Base-by-base conservation (phyloP, 2,888 invertebrate species). In the Himalopsyche kuldschensis region DNA sequence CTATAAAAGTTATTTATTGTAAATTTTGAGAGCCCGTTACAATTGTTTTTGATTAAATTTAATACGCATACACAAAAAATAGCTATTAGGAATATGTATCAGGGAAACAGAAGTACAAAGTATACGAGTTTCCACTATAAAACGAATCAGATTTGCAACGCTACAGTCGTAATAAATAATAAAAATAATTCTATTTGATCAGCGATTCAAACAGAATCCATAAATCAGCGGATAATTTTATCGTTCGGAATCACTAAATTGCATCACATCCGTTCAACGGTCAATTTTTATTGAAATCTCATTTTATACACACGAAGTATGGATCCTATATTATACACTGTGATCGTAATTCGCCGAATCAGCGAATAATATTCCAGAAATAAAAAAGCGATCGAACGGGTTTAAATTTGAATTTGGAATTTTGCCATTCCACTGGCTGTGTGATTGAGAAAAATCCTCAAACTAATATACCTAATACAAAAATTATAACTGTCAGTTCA, bases 241-340 rank as follows among this genome's bases (percentile, higher is more conserved):
- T 75, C 75, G 32, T 75, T 75, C 32, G 75, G 32, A 75, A 75
- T 75, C 75, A 30, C 75, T 31, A 32, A 30, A 30, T 75, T 75
- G 75, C 75, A 75, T 75, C 75, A 75, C 75, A 75, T 75, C 75
- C 75, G 75, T 75, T 32, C 75, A 75, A 27, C 15, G 32, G 75
- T 55, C 55, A 55, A 55, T 75, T 75, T 75, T 75, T 75, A 75
- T 75, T 75, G 75, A 32, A 75, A 30, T 20, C 55, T 55, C 55
- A 55, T 55, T 55, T 55, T 24, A 55, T 55, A 55, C 20, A 55
- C 8, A 55, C 20, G 55, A 20, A 55, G 20, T 55, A 55, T 55
- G 20, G 0, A 55, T 55, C 48, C 5, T 1, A n/a, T n/a, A n/a
- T n/a, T 3, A 4, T 48, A 55, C 55, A 20, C 20, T 24, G 24